Conservation (phyloP, 53 echinoderm and acorn worm genomes). For the Glandiceps talaboti region DNA sequence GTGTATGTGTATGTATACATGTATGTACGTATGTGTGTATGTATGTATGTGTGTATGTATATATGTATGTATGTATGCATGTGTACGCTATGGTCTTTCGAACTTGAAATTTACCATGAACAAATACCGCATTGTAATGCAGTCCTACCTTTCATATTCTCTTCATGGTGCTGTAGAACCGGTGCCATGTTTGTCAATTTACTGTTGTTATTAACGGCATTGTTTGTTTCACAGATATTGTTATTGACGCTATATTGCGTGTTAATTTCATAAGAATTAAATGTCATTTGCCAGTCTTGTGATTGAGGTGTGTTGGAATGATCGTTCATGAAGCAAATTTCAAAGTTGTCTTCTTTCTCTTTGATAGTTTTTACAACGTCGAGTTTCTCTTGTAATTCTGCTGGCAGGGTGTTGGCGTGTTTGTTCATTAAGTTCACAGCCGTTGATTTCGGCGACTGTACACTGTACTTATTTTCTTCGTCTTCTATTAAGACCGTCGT, state of each 20-base stretch:
- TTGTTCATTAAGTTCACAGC: not conserved
- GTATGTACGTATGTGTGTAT: too few relatives aligned
- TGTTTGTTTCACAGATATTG: not conserved
- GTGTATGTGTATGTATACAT: too few relatives aligned
- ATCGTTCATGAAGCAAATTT: not conserved
- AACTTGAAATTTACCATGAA: not conserved
- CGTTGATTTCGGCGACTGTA: not conserved
- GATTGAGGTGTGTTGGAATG: not conserved
- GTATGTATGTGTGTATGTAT: too few relatives aligned
- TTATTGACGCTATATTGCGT: not conserved
- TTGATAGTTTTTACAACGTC: not conserved
- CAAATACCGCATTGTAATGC: too few relatives aligned
- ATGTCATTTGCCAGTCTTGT: not conserved
- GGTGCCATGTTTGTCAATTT: not conserved
- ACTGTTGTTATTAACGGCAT: not conserved
- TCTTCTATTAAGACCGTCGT: not conserved
- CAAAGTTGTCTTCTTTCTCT: not conserved
- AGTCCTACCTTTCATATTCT: not conserved
- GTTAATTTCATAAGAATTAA: not conserved
- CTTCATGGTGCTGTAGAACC: not conserved
- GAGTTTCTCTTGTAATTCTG: not conserved
- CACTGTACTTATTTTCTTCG: not conserved
- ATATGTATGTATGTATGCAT: too few relatives aligned
- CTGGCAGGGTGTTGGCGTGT: not conserved
- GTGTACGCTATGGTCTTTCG: not conserved